Percentiles rank a stretch among this genome's conserved stretches.
phyloP scores from a whole-genome alignment of 2,797 vertebrate genomes.

The Linurgus olivaceus region DNA sequence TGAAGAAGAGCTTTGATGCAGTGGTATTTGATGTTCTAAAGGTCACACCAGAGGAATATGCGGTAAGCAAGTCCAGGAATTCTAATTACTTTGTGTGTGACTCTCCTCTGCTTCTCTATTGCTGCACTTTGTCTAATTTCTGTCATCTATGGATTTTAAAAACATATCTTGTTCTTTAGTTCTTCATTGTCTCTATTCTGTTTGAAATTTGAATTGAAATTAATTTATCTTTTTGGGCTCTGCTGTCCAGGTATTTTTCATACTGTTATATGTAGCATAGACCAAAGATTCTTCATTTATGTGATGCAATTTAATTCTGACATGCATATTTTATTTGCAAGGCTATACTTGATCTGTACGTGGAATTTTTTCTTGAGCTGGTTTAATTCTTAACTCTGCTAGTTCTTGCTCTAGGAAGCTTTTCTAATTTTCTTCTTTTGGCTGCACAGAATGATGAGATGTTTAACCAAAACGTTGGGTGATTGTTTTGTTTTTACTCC shows the following conservation, averaged over 20 bases:
- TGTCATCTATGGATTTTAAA: neutral
- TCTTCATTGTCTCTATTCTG: neutral
- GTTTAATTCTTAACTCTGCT: neutral
- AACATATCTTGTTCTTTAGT: neutral
- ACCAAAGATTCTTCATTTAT: neutral
- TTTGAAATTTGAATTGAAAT: neutral
- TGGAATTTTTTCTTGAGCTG: neutral
- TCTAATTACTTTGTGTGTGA: neutral
- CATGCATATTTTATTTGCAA: neutral
- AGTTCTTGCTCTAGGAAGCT: neutral
- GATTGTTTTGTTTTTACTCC: neutral
- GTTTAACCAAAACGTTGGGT: neutral
- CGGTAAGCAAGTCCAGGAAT: conserved; percentile 80
- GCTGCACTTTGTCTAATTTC: neutral
- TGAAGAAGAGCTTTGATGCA: conserved; percentile 99
- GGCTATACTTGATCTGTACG: neutral
- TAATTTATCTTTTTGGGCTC: neutral
- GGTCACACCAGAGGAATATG: conserved; percentile 98
- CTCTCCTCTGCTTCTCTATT: neutral
- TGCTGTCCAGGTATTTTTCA: neutral
- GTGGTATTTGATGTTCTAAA: conserved; percentile 97
- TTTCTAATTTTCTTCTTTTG: neutral
- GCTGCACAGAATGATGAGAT: neutral
- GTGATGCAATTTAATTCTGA: neutral
- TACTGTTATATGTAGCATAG: accelerated